A percentile compares a stretch with the other conserved stretches of the same genome.
These are phyloP conservation scores for Sminthopsis crassicaudata DNA, from an alignment of 2,113 vertebrate genomes.

Conservation along the genomic window DNA sequence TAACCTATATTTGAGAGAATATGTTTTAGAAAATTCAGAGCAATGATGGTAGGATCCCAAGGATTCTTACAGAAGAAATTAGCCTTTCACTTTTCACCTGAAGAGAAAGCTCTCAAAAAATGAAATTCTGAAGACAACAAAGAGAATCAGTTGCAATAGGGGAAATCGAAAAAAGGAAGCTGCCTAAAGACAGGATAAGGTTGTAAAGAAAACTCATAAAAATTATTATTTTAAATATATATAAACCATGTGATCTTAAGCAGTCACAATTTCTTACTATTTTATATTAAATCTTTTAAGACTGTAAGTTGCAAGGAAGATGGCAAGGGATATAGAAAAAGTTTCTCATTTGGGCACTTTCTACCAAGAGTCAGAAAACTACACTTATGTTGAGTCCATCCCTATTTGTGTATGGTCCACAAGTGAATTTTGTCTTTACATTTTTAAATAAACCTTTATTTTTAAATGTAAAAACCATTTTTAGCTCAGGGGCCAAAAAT, in stretches of 20 bases:
- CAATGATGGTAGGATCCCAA: not conserved
- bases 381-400: too few species aligned
- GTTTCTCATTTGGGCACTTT: too few species aligned
- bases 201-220: not conserved
- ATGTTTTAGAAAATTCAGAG: not conserved
- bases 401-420: too few species aligned
- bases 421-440: too few species aligned
- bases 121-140: not conserved
- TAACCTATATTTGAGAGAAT: not conserved
- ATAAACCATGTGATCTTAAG: too few species aligned
- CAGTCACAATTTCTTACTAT: too few species aligned
- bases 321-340: too few species aligned
- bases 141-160: not conserved
- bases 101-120: not conserved
- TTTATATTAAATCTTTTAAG: too few species aligned
- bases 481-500: not conserved
- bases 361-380: too few species aligned
- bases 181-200: not conserved
- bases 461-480: not conserved
- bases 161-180: not conserved
- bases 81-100: not conserved
- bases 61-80: not conserved
- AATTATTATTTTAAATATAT: not conserved
- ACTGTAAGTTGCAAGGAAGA: too few species aligned
- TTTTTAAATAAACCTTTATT: not conserved